Base-by-base conservation (phyloP, 2,888 invertebrate genomes). In the Zelleria hepariella region DNA sequence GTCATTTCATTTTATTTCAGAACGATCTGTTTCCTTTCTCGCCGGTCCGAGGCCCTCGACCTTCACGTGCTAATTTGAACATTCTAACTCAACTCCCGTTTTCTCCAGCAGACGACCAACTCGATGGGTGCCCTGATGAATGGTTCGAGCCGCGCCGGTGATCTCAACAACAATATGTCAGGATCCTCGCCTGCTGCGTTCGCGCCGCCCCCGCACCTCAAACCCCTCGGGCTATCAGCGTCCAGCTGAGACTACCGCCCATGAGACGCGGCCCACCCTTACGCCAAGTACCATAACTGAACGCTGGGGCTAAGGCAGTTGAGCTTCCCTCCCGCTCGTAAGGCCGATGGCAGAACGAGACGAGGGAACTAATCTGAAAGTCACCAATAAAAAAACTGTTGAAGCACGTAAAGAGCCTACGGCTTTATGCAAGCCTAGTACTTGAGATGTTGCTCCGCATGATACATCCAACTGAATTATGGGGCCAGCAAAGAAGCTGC, bases 161-260 rank as follows among this genome's bases (percentile, higher is more conserved):
- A 92, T 75, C 78, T 92, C 67, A 92, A 92, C 87, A 93, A 93
- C 85, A 93, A 92, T 81, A 92, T 92, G 92, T 91, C 92, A 18
- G 75, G 91, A 63, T 84, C 84, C 24, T 78, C 86, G 52, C 86
- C 86, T 20, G 73, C 84, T 42, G 85, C 84, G 72, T 70, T 75
- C 61, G 70, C 75, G 60, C 78, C 89, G 1, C 91, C 91, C 62
- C 80, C 90, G 68, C 91, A 91, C 79, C 87, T 90, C 72, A 87
- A 89, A 70, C 88, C 91, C 61, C 88, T 92, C 61, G 91, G 91
- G 59, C 83, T 92, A 52, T 91, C 91, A 0, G 91, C 92, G 74
- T 88, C 91, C 74, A 92, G 92, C 91, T 92, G 92, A 92, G 91
- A 91, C 71, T 87, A 82, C 51, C 85, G 86, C 68, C 77, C 75